A percentile compares a stretch with the other conserved stretches of the same genome.
These are phyloP conservation scores for Cataglyphis cursor DNA, from an alignment of 2,888 invertebrate genomes.

Conservation along the genomic window DNA sequence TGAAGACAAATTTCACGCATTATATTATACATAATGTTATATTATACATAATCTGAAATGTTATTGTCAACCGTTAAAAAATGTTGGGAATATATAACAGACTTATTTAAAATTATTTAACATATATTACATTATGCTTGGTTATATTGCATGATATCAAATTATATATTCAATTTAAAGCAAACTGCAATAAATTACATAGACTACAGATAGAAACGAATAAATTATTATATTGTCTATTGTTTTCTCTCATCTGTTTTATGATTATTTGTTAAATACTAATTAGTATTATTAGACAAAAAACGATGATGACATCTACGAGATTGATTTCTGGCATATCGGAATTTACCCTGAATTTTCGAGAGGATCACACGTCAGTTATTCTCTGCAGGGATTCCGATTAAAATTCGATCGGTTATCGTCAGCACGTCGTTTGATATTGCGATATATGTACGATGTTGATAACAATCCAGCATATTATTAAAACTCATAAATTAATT, in stretches of 20 bases:
- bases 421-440: slow-evolving; percentile 66
- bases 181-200: background rate
- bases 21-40: background rate
- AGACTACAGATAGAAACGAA: background rate
- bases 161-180: background rate
- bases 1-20: background rate
- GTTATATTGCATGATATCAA: background rate
- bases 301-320: slow-evolving; percentile 63
- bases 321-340: slow-evolving; percentile 73
- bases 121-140: background rate
- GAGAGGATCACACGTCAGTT: slow-evolving; percentile 72
- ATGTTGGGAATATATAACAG: background rate
- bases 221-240: background rate
- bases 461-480: slow-evolving; percentile 77
- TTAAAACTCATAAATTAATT: slow-evolving; percentile 72
- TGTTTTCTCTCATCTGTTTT: background rate
- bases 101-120: background rate
- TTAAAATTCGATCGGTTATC: slow-evolving; percentile 80
- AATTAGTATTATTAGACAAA: slow-evolving; percentile 20
- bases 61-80: background rate
- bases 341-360: slow-evolving; percentile 69
- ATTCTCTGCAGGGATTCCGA: slow-evolving; percentile 70
- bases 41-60: background rate
- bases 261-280: background rate
- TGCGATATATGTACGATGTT: slow-evolving; percentile 68